Conservation (phyloP, 2,113 vertebrate genomes). For the Myrmecophaga tridactyla region DNA sequence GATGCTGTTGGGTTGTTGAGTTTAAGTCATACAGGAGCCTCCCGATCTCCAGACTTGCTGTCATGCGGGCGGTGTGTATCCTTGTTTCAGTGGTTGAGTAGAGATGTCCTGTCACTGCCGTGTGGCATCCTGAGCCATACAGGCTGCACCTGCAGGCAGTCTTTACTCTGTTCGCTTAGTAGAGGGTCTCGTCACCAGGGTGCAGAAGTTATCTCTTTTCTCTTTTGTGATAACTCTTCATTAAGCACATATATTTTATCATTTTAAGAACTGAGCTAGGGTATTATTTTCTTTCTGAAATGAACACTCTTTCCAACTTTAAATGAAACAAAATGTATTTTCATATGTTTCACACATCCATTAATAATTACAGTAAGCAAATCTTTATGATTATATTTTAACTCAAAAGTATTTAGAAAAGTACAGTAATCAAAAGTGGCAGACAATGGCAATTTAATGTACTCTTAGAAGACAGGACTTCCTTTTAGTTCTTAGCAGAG, state of each 20-base stretch:
- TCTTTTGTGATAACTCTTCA: not conserved
- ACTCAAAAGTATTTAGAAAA: not conserved
- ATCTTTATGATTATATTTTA: constrained; percentile 19
- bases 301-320: constrained; percentile 9
- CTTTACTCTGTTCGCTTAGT: not conserved
- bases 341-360: not conserved
- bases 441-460: not conserved
- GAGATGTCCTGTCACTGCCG: not conserved
- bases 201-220: not conserved
- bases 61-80: not conserved
- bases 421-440: not conserved
- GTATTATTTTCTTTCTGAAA: constrained; percentile 53
- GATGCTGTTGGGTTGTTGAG: not conserved
- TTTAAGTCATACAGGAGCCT: not conserved
- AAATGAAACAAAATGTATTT: constrained; percentile 23
- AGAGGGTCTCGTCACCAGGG: not conserved
- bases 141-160: not conserved
- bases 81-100: not conserved
- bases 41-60: not conserved
- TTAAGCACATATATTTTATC: not conserved
- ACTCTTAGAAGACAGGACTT: constrained; percentile 45
- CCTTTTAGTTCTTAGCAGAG: constrained; percentile 43
- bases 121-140: not conserved
- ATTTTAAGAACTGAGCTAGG: not conserved
- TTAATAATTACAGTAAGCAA: not conserved